A percentile compares a stretch with the other conserved stretches of the same genome.
Evolutionary conservation across 2,888 invertebrate genomes (phyloP).

Genomic region (Stenotaenia linearis): DNA sequence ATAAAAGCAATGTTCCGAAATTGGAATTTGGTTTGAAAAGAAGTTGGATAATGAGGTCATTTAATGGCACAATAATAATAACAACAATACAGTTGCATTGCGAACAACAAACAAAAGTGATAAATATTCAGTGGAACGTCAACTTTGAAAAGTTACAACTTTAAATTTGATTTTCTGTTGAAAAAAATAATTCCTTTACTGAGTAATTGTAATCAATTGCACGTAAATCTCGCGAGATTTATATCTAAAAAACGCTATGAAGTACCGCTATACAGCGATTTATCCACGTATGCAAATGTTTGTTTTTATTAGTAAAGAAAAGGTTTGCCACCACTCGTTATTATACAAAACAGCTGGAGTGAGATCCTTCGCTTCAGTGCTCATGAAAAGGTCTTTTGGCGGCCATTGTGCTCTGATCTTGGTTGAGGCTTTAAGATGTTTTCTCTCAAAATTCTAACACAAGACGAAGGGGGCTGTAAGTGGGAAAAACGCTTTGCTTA

Average conservation of each 20-base stretch:
- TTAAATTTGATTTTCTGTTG: too few species aligned
- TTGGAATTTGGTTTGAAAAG: too few species aligned
- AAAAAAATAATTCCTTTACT: too few species aligned
- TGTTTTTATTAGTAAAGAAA: slow-evolving; percentile 1
- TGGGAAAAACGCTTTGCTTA: neutral
- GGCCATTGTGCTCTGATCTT: slow-evolving; percentile 19
- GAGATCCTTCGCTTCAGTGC: neutral
- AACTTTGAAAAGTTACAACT: too few species aligned
- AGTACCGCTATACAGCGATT: neutral
- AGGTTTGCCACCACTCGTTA: slow-evolving; percentile 7
- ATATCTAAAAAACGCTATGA: neutral
- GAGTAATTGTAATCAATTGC: too few species aligned
- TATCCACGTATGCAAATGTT: neutral
- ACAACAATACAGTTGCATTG: too few species aligned
- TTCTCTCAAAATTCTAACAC: slow-evolving; percentile 2
- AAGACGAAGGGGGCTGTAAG: neutral
- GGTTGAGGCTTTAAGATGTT: neutral
- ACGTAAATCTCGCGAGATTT: neutral
- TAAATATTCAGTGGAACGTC: too few species aligned
- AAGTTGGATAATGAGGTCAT: too few species aligned
- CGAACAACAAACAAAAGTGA: neutral
- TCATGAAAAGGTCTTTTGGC: slow-evolving; percentile 26
- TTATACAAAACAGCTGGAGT: slow-evolving; percentile 26
- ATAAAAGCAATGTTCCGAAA: neutral
- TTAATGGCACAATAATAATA: too few species aligned